Evolutionary conservation across 2,113 vertebrate species (phyloP).

Genomic region (Noturus placidus): DNA sequence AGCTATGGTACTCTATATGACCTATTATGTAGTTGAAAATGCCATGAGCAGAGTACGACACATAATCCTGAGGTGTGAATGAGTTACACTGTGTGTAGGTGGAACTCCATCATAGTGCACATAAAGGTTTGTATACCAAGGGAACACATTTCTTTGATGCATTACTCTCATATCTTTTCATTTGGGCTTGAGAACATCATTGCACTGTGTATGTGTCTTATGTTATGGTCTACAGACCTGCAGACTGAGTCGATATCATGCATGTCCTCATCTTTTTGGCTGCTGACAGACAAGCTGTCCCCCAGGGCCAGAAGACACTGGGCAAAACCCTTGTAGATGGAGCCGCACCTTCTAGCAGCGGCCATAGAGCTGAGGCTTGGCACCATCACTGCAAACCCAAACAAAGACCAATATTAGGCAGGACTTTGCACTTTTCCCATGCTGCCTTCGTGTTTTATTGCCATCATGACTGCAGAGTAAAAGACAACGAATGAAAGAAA

Average conservation of each 20-base stretch:
- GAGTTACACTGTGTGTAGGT: conserved; percentile 15
- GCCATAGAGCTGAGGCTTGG: conserved; percentile 63
- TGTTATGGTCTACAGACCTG: conserved; percentile 73
- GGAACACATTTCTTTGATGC: conserved; percentile 5
- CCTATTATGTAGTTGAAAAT: conserved; percentile 24
- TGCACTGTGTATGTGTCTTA: conserved; percentile 31
- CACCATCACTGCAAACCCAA: conserved; percentile 63
- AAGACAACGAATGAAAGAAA: not conserved
- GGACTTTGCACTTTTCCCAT: not conserved
- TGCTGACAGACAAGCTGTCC: conserved; percentile 80
- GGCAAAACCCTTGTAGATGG: conserved; percentile 94
- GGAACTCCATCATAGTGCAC: conserved; percentile 6
- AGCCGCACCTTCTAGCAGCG: conserved; percentile 77
- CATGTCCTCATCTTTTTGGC: conserved; percentile 68
- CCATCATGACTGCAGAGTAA: not conserved
- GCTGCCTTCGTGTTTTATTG: conserved; percentile 16
- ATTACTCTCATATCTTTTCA: conserved; percentile 24
- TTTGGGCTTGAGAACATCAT: conserved; percentile 14
- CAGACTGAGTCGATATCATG: conserved; percentile 90
- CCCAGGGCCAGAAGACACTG: conserved; percentile 90
- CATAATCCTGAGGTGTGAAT: conserved; percentile 27
- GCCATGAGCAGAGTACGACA: conserved; percentile 7
- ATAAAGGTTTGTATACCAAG: conserved; percentile 16
- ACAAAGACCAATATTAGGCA: conserved; percentile 24
- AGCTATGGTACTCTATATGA: conserved; percentile 26